These are phyloP conservation scores for Poeciliopsis infans DNA, from an alignment of 2,797 vertebrate genomes.

Conservation along the genomic window DNA sequence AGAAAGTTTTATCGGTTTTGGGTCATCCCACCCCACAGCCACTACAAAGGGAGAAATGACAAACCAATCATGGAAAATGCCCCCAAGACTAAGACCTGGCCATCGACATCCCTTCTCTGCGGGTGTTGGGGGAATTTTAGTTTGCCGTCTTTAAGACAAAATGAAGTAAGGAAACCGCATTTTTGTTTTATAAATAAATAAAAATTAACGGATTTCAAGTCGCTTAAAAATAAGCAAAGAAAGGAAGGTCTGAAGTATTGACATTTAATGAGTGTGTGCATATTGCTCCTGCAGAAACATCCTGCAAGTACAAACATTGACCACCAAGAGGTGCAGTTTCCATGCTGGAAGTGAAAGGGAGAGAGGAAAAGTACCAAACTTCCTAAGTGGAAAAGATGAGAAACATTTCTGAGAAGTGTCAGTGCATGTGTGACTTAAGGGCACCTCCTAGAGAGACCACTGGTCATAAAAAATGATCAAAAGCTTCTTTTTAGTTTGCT, in stretches of 20 bases:
- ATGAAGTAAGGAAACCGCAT: neutral
- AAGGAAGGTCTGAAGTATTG: neutral
- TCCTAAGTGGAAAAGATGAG: conserved; percentile 40
- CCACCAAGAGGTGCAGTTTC: conserved; percentile 46
- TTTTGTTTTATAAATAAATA: neutral
- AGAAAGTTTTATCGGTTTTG: neutral
- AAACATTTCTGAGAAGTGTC: conserved; percentile 59
- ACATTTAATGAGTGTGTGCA: neutral
- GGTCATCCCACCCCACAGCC: neutral
- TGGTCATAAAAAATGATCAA: conserved; percentile 2
- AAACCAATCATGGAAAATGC: neutral
- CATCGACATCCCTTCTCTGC: neutral
- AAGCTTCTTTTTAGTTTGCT: neutral
- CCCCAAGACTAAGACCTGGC: neutral
- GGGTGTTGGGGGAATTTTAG: neutral
- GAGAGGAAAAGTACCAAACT: conserved; percentile 60
- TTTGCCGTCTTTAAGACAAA: neutral
- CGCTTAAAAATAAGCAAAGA: neutral
- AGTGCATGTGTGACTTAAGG: conserved; percentile 31
- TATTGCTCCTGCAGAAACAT: neutral
- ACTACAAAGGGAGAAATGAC: neutral
- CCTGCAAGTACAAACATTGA: conserved; percentile 1
- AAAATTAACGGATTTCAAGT: neutral
- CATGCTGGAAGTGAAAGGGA: neutral
- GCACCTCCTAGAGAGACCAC: conserved; percentile 14